Base-by-base conservation (phyloP, 2,797 vertebrate genomes). In the Neomorphus geoffroyi region DNA sequence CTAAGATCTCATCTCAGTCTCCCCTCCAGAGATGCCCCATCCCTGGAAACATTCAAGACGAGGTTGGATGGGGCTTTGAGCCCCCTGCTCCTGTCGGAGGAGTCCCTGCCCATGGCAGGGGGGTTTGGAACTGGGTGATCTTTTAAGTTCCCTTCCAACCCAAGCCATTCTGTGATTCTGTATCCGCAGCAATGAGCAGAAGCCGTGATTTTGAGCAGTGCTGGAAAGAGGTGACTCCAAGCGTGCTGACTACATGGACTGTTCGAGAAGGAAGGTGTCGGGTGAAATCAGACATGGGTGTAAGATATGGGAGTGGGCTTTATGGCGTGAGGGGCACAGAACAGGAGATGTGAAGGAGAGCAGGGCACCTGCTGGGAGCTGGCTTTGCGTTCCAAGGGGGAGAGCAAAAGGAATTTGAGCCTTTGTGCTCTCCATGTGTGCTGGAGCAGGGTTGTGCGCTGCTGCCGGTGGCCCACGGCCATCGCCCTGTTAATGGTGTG, bases 401-500 rank as follows among this genome's bases (percentile, higher is more conserved):
- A 84, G 56, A 83, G 43, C 8, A 2, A 56, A 69, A 41, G 54
- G 37, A 61, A 17, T 0, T 1, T 9, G 66, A 27, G 33, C 10
- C 0, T 70, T 54, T 74, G 61, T 32, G 50, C 69, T 86, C 58
- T 12, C 14, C 5, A 1, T 3, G 19, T 28, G 72, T 41, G 4
- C 11, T 48, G 30, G 37, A 10, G 1, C 48, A 23, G 33, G 53
- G 50, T 17, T 27, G 9, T 14, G 50, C 5, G 5, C 50, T 26
- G 1, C 26, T 9, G 12, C 62, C 79, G 58, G 53, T 67, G 54
- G 60, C 33, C 83, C 51, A 6, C 1, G 5, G 53, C 75, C 50
- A 17, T 19, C 32, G 17, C 41, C 16, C 30, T n/a, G 24, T 10
- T 39, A 6, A 7, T 21, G 48, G 3, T 4, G 1, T 2, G 4